Conservation (phyloP, 2,888 invertebrate genomes). For the Ceramica pisi region DNA sequence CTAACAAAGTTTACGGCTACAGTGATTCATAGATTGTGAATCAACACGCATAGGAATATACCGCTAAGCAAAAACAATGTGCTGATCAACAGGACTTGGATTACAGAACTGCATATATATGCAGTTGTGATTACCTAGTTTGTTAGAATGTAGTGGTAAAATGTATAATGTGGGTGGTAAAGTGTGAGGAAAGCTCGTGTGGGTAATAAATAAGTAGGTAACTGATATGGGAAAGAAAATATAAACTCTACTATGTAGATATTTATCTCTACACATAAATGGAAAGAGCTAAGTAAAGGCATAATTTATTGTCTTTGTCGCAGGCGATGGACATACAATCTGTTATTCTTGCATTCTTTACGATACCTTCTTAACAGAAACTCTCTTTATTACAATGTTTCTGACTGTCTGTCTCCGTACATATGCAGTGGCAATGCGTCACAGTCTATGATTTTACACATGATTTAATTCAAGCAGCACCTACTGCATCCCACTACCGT, state of each 20-base stretch:
- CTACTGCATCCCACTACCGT: slow-evolving; percentile 80
- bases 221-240: slow-evolving; percentile 37
- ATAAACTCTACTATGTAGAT: slow-evolving; percentile 16
- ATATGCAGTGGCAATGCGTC: slow-evolving; percentile 38
- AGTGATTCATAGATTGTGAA: slow-evolving; percentile 66
- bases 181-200: slow-evolving; percentile 34
- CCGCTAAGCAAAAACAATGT: slow-evolving; percentile 62
- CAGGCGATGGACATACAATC: slow-evolving; percentile 26
- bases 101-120: slow-evolving; percentile 58
- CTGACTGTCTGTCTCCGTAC: neutral
- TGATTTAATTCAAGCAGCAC: slow-evolving; percentile 74
- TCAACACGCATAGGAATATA: slow-evolving; percentile 63
- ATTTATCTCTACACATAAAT: slow-evolving; percentile 40
- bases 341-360: slow-evolving; percentile 36
- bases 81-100: slow-evolving; percentile 50
- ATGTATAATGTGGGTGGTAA: slow-evolving; percentile 22
- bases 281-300: slow-evolving; percentile 28
- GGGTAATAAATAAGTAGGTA: slow-evolving; percentile 31
- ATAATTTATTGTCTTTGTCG: slow-evolving; percentile 32
- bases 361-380: slow-evolving; percentile 19
- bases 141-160: slow-evolving; percentile 52
- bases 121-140: slow-evolving; percentile 52
- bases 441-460: slow-evolving; percentile 47
- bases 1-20: slow-evolving; percentile 44
- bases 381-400: slow-evolving; percentile 24